Evolutionary conservation across 2,888 invertebrate species (phyloP), one percentile per base, ranked within the genome.

Genomic region (Acronicta psi): DNA sequence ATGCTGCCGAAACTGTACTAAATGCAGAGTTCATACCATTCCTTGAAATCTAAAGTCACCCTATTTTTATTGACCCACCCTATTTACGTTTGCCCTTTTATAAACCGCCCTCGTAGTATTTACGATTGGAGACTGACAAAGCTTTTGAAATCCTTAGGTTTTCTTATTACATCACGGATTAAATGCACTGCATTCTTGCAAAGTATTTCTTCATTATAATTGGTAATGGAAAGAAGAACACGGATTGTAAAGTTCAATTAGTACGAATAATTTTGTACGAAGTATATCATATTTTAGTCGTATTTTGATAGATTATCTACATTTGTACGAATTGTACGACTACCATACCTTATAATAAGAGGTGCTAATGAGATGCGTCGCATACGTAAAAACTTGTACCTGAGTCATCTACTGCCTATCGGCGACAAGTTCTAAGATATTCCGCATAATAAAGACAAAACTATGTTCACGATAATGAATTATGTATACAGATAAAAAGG

Each of bases 391-490:
- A 53, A 40, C 18, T 34, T 23, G 31, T 31, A 45, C 16, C 37
- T 61, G 69, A 69, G 41, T 61, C 69, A 69, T 50, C 34, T 1
- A 29, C 31, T 54, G 41, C 47, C 49, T 61, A 54, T 46, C 86
- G 36, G 17, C 44, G 47, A 54, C 42, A 56, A 43, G 17, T 42
- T 52, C 54, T 40, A 14, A 50, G 43, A 47, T 45, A 55, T 52
- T 61, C 44, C 69, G 25, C 18, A 25, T 41, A 52, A 11, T 29
- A 44, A 51, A 64, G 31, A 47, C 43, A 59, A 58, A 67, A 40
- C 13, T 41, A 50, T 60, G 41, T 13, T 17, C 11, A 40, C 16
- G 10, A 52, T 59, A 37, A 60, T 44, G 13, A 37, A 44, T 43
- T 34, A n/a, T 38, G 17, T 31, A 42, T 9, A 59, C n/a, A 45